Evolutionary conservation across 2,888 invertebrate genomes (phyloP), one percentile per base, ranked within the genome.

Genomic region (Conops quadrifasciatus): DNA sequence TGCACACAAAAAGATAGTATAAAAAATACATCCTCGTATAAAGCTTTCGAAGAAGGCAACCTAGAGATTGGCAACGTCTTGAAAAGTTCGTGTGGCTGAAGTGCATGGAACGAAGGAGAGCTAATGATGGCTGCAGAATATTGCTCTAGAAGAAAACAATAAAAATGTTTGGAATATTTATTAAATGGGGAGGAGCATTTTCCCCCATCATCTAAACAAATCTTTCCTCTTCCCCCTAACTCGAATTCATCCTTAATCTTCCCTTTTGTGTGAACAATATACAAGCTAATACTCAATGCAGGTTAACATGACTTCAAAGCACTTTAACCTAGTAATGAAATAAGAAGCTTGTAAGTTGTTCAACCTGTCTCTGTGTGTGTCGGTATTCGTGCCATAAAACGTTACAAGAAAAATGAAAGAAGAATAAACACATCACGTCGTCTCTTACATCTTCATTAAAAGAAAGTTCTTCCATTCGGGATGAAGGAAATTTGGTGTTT

Each of bases 101-200:
- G 60, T 26, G 13, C 9, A 24, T 26, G 19, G 16, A 7, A 4
- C 15, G 7, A 11, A 13, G 15, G 26, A 11, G 16, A 24, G 28
- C 7, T 26, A 16, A 59, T 28, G 30, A 9, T 58, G 58, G 7
- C 5, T 15, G 59, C n/a, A n/a, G 59, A 5, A 9, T 13, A 36
- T 43, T 62, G 24, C 24, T 28, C 2, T 11, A 56, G 15, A 58
- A 15, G 43, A 21, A 63, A 63, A 47, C 63, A 45, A 19, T 63
- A 63, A 24, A 63, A 63, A 24, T 47, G 24, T 21, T 15, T 63
- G 28, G 24, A 63, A 45, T 63, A 63, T 63, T 63, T 47, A 63
- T 63, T 63, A 21, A 47, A 21, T 43, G 36, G 43, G 43, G n/a
- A 36, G 59, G 13, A 19, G 16, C 4, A 36, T 9, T 36, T 36